Evolutionary conservation across 2,113 vertebrate genomes (phyloP).

Genomic region (Albula goreensis): DNA sequence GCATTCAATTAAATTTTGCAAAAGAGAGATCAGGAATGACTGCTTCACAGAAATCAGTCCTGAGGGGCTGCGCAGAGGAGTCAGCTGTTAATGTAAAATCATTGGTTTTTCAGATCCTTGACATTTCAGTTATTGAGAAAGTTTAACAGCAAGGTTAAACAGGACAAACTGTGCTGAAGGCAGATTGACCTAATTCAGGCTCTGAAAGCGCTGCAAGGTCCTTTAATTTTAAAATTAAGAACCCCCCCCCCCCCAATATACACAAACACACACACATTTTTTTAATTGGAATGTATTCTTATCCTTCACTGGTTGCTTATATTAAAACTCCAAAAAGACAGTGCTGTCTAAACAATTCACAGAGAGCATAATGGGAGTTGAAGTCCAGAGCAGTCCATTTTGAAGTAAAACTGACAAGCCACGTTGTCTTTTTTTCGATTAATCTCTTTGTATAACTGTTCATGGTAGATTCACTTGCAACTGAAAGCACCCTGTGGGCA

Average conservation of each 20-base stretch:
- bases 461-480: neutral
- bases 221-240: no score
- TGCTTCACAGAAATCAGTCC: neutral
- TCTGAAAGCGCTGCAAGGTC: neutral
- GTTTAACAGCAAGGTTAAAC: no score
- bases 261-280: neutral
- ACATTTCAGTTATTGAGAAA: no score
- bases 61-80: neutral
- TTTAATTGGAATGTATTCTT: neutral
- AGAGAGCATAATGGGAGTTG: neutral
- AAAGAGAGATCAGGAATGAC: neutral
- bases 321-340: neutral
- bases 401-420: neutral
- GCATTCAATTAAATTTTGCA: no score
- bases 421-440: neutral
- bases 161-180: no score
- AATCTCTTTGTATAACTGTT: neutral
- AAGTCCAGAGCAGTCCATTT: neutral
- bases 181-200: neutral
- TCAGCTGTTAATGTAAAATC: neutral
- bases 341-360: neutral
- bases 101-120: neutral
- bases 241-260: no score
- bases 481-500: neutral
- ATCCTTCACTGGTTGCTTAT: neutral